Conservation (phyloP, 2,888 invertebrate species). For the Philhelius pedissequus region DNA sequence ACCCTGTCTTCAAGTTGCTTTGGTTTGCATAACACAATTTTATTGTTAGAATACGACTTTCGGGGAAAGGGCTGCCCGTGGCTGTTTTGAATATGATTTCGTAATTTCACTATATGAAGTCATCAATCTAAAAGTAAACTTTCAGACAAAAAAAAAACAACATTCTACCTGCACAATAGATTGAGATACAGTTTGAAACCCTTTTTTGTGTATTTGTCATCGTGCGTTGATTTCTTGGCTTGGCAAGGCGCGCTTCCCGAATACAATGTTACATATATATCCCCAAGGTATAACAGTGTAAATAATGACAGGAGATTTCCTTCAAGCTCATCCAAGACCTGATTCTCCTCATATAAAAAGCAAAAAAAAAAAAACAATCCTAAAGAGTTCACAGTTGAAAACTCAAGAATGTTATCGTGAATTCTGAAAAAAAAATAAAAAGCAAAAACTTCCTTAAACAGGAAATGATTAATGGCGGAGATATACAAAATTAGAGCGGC, state of each 20-base stretch:
- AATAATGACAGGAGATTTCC: constrained; percentile 61
- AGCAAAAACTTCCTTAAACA: constrained; percentile 47
- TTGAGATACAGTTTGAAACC: constrained; percentile 40
- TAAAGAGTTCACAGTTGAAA: constrained; percentile 35
- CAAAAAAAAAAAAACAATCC: background rate
- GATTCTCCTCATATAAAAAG: background rate
- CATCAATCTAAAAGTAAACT: constrained; percentile 46
- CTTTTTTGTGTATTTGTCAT: constrained; percentile 11
- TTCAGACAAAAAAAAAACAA: background rate
- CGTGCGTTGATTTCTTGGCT: constrained; percentile 52
- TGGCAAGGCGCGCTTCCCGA: constrained; percentile 26
- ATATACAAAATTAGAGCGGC: constrained; percentile 38
- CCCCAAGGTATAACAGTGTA: constrained; percentile 55
- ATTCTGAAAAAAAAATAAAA: constrained; percentile 12
- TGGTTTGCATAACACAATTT: constrained; percentile 10
- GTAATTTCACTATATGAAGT: constrained; percentile 38
- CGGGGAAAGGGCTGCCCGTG: background rate
- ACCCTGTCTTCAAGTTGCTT: background rate
- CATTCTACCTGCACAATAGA: constrained; percentile 5
- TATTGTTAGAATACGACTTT: constrained; percentile 2
- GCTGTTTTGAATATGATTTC: constrained; percentile 39
- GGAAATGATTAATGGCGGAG: constrained; percentile 59
- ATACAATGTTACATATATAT: constrained; percentile 50
- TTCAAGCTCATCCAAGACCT: background rate
- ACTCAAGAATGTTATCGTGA: constrained; percentile 26